Conservation (phyloP, 2,797 vertebrate species). For the Carapus acus region DNA sequence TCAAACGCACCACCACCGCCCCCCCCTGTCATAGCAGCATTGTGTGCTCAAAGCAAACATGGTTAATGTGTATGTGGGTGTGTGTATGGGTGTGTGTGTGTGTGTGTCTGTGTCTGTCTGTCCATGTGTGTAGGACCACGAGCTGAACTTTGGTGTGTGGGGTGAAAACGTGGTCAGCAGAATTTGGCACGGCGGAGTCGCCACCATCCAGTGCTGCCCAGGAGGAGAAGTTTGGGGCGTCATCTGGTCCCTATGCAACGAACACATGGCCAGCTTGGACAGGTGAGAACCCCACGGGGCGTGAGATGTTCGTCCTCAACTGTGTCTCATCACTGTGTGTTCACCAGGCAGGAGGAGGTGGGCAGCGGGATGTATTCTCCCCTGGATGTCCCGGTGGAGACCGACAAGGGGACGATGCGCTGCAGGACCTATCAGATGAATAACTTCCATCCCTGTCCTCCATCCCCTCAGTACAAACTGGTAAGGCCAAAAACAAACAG, state of each 20-base stretch:
- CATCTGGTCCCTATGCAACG: conserved; percentile 81
- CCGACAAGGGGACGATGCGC: conserved; percentile 44
- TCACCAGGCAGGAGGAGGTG: conserved; percentile 74
- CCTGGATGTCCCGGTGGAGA: conserved; percentile 67
- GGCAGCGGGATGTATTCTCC: conserved; percentile 59
- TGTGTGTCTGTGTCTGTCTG: neutral
- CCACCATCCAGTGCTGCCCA: conserved; percentile 78
- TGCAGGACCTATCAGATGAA: conserved; percentile 77
- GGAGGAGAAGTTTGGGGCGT: conserved; percentile 90
- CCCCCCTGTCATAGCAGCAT: conserved; percentile 14
- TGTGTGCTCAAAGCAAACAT: conserved; percentile 10
- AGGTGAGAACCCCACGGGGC: conserved; percentile 70
- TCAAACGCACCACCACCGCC: conserved; percentile 20
- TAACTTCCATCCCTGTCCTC: conserved; percentile 56
- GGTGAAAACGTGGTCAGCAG: conserved; percentile 58
- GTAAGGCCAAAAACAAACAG: conserved; percentile 22
- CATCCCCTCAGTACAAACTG: conserved; percentile 77
- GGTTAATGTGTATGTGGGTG: conserved; percentile 1
- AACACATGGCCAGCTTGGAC: conserved; percentile 80
- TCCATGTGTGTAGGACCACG: conserved; percentile 75
- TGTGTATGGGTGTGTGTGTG: neutral
- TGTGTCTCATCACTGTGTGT: conserved; percentile 6
- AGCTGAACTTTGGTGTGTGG: conserved; percentile 81
- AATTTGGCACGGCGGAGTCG: conserved; percentile 85
- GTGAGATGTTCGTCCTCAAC: neutral